Percentiles rank a stretch among this genome's conserved stretches.
These are phyloP conservation scores for Aplocera efformata DNA, from an alignment of 2,888 invertebrate genomes.

Conservation along the genomic window DNA sequence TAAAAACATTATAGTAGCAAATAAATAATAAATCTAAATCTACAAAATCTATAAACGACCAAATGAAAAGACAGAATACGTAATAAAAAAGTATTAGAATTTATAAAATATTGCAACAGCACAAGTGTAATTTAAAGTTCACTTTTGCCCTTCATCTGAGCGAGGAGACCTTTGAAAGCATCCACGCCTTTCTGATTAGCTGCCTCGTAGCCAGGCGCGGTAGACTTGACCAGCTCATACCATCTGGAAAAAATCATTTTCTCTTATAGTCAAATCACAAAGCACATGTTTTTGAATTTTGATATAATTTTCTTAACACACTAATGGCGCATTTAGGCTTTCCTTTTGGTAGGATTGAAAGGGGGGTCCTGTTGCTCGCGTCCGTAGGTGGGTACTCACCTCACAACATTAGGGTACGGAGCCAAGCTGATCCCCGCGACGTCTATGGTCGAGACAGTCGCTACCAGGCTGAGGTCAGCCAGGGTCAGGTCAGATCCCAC, in stretches of 20 bases:
- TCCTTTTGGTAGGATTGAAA: too few relatives aligned
- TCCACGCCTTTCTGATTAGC: constrained; percentile 61
- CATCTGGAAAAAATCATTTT: constrained; percentile 39
- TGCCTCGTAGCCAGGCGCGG: constrained; percentile 50
- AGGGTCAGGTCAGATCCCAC: constrained; percentile 85
- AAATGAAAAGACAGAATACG: too few relatives aligned
- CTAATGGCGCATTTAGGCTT: too few relatives aligned
- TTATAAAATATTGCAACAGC: too few relatives aligned
- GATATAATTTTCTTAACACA: too few relatives aligned
- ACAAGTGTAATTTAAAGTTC: constrained; percentile 46
- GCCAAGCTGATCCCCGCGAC: constrained; percentile 81
- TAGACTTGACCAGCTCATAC: constrained; percentile 45
- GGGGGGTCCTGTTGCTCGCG: too few relatives aligned
- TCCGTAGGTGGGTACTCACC: constrained; percentile 24
- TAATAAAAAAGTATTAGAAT: too few relatives aligned
- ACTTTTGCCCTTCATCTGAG: constrained; percentile 36
- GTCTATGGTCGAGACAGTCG: constrained; percentile 84
- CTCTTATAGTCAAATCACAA: too few relatives aligned
- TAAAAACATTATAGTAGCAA: too few relatives aligned
- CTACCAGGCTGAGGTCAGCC: constrained; percentile 85
- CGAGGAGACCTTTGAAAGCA: constrained; percentile 51
- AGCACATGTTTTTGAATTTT: too few relatives aligned
- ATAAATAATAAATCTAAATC: too few relatives aligned
- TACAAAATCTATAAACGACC: too few relatives aligned
- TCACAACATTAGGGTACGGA: constrained; percentile 65